Evolutionary conservation across 2,113 vertebrate genomes (phyloP).

Genomic region (Uria aalge): DNA sequence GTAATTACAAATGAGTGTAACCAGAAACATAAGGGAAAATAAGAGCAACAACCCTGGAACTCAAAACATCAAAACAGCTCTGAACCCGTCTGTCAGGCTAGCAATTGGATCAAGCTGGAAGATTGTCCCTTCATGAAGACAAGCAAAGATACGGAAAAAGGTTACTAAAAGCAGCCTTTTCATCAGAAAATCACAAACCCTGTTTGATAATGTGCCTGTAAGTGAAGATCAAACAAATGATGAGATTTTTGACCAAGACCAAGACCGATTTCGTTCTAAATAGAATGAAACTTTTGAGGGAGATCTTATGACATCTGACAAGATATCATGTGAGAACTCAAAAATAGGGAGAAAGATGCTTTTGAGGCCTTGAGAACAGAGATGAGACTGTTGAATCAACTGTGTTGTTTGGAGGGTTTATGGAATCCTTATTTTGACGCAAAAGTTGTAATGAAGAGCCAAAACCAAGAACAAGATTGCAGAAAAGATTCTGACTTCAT

Average conservation of each 20-base stretch:
- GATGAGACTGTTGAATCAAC: neutral
- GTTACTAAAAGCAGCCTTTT: neutral
- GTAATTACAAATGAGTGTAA: neutral
- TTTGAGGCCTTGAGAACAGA: neutral
- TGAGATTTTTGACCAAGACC: neutral
- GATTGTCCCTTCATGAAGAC: neutral
- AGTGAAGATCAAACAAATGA: neutral
- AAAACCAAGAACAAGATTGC: neutral
- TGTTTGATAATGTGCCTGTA: neutral
- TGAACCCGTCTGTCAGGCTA: neutral
- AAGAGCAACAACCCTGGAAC: neutral
- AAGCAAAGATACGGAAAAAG: neutral
- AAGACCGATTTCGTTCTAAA: neutral
- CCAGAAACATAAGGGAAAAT: neutral
- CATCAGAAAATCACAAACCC: neutral
- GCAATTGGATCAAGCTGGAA: neutral
- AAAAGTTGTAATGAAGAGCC: neutral
- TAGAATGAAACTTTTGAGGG: neutral
- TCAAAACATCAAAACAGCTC: neutral
- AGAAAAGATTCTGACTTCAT: neutral
- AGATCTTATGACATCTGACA: neutral
- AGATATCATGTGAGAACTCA: neutral
- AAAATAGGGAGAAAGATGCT: neutral
- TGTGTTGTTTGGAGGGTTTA: neutral
- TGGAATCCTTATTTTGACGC: neutral